Conservation (phyloP, 2,797 vertebrate genomes). For the Sorex maritimensis region DNA sequence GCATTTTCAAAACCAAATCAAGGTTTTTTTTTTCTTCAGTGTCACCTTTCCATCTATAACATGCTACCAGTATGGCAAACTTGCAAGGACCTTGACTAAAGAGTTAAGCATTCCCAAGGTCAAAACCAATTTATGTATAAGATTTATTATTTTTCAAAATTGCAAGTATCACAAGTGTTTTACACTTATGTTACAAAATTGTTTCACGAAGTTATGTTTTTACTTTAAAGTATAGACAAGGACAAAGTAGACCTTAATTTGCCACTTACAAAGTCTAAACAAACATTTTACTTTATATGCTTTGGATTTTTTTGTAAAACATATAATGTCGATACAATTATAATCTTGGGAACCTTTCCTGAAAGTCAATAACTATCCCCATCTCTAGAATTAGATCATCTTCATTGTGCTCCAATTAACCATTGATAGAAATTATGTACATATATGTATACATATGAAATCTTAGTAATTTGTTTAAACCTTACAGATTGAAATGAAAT, state of each 20-base stretch:
- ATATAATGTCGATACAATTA: neutral
- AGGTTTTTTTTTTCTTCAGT: conserved; percentile 13
- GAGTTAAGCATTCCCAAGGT: conserved; percentile 28
- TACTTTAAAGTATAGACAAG: conserved; percentile 57
- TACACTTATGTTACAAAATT: too few relatives aligned
- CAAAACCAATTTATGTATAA: conserved; percentile 2
- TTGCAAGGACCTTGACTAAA: neutral
- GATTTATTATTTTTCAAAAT: conserved; percentile 56
- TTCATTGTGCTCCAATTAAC: neutral
- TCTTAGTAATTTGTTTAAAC: neutral
- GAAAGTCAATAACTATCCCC: neutral
- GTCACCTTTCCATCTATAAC: conserved; percentile 30
- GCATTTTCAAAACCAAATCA: conserved; percentile 8
- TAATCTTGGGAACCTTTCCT: neutral
- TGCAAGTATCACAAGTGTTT: neutral
- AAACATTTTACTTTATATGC: conserved; percentile 61
- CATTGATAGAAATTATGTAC: conserved; percentile 40
- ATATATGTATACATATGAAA: too few relatives aligned
- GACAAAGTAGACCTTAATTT: conserved; percentile 56
- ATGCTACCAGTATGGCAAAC: neutral
- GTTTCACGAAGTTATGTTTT: conserved; percentile 33
- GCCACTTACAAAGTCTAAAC: conserved; percentile 20
- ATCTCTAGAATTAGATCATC: conserved; percentile 14
- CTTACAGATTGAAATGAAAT: conserved; percentile 6
- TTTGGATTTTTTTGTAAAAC: conserved; percentile 23